Base-by-base conservation (phyloP, 2,113 vertebrate genomes). In the Microtus ochrogaster region DNA sequence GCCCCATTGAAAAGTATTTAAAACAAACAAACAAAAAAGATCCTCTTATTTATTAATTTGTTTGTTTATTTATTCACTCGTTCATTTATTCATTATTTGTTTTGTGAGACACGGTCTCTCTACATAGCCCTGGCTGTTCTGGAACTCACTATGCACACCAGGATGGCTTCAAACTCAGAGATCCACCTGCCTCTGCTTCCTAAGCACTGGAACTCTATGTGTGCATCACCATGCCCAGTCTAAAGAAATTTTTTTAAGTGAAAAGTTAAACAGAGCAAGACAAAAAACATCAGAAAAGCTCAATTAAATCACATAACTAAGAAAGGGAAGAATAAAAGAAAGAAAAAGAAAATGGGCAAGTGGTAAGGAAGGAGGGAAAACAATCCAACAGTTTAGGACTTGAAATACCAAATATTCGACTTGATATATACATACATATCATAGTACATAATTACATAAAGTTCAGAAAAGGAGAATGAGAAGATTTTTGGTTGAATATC, bases 251-350 rank as follows among this genome's bases (percentile, higher is more conserved):
- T 73, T 70, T 83, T 94, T 74, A 49, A 82, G 55, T 49, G 49
- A 89, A 95, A 82, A 82, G 78, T 92, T 58, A 86, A 91, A 94
- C 4, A 76, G 49, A 61, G 21, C 81, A 36, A 89, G 41, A 95
- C 33, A 97, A 90, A 95, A 55, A 85, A 93, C 12, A 91, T 49
- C 17, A 83, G 61, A 92, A n/a, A 92, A 47, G 94, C 10, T 65
- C 26, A 90, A 44, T 0, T n/a, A 96, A 33, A 63, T 68, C 92
- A 94, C 3, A 65, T 8, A 94, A 87, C 19, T 72, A 47, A 96
- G 70, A 87, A 89, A 93, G 30, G 39, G 93, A 95, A 74, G 28
- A 76, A 91, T 26, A 39, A 86, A 82, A 30, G 55, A 90, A 70
- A 1, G 17, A 1, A n/a, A 39, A 86, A 30, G 28, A 94, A 47